A percentile compares a stretch with the other conserved stretches of the same genome.
Conservation (phyloP, 53 echinoderm and acorn worm species). For the Henricia sp. region DNA sequence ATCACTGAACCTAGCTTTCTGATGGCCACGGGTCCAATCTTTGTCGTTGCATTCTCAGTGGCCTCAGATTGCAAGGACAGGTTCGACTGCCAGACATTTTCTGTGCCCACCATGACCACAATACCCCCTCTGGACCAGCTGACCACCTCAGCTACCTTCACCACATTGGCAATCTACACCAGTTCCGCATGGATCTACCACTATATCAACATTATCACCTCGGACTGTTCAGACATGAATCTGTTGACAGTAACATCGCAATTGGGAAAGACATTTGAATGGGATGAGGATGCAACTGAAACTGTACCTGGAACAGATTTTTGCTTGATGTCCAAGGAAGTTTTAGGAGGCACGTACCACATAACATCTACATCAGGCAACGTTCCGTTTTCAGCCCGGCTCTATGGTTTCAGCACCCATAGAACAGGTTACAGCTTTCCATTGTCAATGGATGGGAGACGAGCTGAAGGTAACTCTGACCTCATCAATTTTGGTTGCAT, state of each 20-base stretch:
- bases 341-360: constrained; percentile 2
- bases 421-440: constrained; percentile 32
- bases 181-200: neutral
- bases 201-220: constrained; percentile 24
- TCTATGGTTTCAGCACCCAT: constrained; percentile 37
- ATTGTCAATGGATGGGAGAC: neutral
- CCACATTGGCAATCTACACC: neutral
- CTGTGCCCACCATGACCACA: constrained; percentile 24
- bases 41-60: constrained; percentile 32
- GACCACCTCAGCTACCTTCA: constrained; percentile 12
- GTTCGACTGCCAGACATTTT: constrained; percentile 3
- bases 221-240: constrained; percentile 23
- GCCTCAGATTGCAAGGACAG: neutral
- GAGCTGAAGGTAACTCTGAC: constrained; percentile 3
- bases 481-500: too few relatives aligned
- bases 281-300: constrained; percentile 11
- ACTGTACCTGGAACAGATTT: constrained; percentile 1
- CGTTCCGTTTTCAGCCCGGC: constrained; percentile 12
- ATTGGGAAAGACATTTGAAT: neutral
- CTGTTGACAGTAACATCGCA: neutral
- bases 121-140: constrained; percentile 9
- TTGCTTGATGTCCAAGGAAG: constrained; percentile 17
- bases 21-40: neutral
- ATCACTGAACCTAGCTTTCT: constrained; percentile 24
- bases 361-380: constrained; percentile 4